These are phyloP conservation scores for Gisinianus flammeolus DNA, from an alignment of 2,888 invertebrate genomes.

Conservation along the genomic window DNA sequence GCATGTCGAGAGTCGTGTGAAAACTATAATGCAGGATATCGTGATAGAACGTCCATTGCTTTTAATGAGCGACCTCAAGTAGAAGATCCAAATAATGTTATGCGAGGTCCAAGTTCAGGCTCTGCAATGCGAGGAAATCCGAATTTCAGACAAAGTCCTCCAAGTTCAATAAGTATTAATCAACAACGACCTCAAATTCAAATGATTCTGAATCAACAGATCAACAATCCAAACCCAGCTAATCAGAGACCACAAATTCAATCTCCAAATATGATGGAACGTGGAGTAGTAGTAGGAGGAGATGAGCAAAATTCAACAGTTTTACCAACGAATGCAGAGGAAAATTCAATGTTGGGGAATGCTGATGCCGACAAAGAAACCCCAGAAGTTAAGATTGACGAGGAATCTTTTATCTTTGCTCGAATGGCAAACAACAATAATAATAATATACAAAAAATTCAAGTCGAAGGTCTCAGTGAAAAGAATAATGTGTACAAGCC, in stretches of 20 bases:
- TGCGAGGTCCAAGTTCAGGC: not conserved
- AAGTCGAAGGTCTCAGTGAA: not conserved
- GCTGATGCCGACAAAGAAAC: not conserved
- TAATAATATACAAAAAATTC: not conserved
- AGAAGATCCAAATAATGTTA: slow-evolving; percentile 1
- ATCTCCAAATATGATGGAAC: not conserved
- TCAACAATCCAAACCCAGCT: not conserved
- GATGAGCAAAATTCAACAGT: not conserved
- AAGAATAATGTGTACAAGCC: not conserved
- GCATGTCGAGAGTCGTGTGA: slow-evolving; percentile 52
- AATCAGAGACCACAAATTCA: slow-evolving; percentile 16
- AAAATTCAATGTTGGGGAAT: not conserved
- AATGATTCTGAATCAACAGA: not conserved
- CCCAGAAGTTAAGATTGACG: not conserved
- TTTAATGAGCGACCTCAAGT: slow-evolving; percentile 1
- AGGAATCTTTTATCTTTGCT: slow-evolving; percentile 9
- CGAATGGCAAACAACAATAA: not conserved
- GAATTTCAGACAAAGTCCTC: no score
- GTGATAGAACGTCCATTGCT: not conserved
- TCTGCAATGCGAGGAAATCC: no score
- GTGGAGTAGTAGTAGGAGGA: not conserved
- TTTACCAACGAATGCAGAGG: not conserved
- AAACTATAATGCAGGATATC: not conserved
- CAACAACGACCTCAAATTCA: not conserved
- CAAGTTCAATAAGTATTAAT: no score